Evolutionary conservation across 1,140 invertebrate species (phyloP), one percentile per base, ranked within the genome.

Genomic region (Battus philenor): DNA sequence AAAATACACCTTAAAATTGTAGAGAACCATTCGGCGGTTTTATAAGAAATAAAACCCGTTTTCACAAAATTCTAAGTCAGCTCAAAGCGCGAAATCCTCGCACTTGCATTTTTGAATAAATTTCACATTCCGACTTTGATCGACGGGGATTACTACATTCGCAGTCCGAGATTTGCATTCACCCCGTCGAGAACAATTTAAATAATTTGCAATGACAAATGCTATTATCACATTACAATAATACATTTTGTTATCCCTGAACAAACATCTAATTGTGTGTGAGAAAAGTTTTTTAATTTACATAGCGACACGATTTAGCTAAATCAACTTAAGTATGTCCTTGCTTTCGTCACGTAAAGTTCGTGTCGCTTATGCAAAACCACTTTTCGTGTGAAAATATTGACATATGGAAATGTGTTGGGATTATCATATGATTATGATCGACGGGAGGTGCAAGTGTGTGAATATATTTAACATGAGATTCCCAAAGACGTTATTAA

Each of bases 121-220:
- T 63, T 65, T 51, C 60, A 62, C 74, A 73, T 81, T 81, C 75
- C 59, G 53, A 50, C 57, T 47, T 55, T 54, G 61, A 73, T 69
- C 58, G 55, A 48, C 50, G 30, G 50, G 61, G 67, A 81, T 77
- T 71, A 55, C 44, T 44, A 39, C 45, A 6, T 50, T 49, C 39
- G 44, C 6, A 30, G 1, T 54, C 52, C 56, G 44, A 44, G 53
- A 67, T 77, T 75, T 71, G 67, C 72, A 76, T 73, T 47, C 51
- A 38, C 58, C 50, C 59, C 48, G 59, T 64, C 43, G 46, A 51
- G 33, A 41, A 51, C 59, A 70, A 80, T 81, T 76, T 76, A 60
- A 81, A 78, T 76, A 78, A 78, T 74, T 74, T 39, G 47, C 41
- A 48, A 33, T 76, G 65, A 76, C 69, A 69, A 75, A 76, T 75